phyloP scores from a whole-genome alignment of 2,888 invertebrate species.

The Apamea monoglypha region DNA sequence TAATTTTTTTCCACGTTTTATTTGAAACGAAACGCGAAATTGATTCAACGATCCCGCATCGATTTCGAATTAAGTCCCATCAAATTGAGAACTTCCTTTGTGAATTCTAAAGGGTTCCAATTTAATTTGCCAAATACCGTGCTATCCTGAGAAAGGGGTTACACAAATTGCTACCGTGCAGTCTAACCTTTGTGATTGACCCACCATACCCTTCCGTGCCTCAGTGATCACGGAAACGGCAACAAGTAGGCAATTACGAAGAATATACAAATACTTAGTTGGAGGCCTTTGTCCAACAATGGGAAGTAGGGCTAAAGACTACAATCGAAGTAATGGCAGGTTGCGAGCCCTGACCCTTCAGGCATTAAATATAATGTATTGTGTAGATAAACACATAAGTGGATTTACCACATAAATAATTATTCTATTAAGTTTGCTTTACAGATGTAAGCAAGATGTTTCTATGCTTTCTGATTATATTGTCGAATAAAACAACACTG shows the following conservation, averaged over 20 bases:
- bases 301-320: conserved; percentile 50
- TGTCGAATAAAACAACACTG: background rate
- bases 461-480: background rate
- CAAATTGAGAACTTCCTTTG: conserved; percentile 37
- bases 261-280: conserved; percentile 39
- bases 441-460: conserved; percentile 16
- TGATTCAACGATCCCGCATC: conserved; percentile 34
- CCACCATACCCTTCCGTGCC: conserved; percentile 22
- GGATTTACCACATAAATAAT: conserved; percentile 27
- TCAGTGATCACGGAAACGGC: conserved; percentile 42
- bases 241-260: conserved; percentile 48
- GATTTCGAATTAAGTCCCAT: background rate
- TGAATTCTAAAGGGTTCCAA: conserved; percentile 8
- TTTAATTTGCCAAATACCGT: conserved; percentile 1
- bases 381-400: conserved; percentile 38
- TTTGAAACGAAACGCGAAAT: background rate
- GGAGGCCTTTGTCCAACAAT: conserved; percentile 55
- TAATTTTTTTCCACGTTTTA: background rate
- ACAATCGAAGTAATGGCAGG: conserved; percentile 56
- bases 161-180: conserved; percentile 14
- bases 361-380: conserved; percentile 49
- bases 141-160: conserved; percentile 26
- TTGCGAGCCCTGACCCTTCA: conserved; percentile 57
- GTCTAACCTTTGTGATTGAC: conserved; percentile 30
- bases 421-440: conserved; percentile 39